Conservation (phyloP, 2,797 vertebrate species). For the Lagodon rhomboides region DNA sequence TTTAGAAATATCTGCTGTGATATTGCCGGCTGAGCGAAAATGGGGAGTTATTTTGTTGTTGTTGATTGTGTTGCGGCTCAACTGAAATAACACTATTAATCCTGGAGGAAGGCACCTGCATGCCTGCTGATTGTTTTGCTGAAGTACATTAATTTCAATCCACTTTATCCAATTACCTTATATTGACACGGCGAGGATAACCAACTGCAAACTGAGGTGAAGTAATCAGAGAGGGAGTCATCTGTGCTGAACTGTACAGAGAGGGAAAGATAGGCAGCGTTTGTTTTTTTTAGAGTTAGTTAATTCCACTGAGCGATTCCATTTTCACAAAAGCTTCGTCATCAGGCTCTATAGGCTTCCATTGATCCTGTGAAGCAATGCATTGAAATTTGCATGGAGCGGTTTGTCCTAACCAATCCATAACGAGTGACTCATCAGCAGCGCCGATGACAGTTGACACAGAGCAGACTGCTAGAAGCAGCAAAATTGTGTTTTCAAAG, state of each 20-base stretch:
- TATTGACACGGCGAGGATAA: constrained; percentile 68
- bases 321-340: neutral
- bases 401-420: neutral
- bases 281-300: neutral
- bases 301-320: neutral
- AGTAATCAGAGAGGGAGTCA: constrained; percentile 56
- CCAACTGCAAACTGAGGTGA: constrained; percentile 52
- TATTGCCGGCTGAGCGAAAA: constrained; percentile 43
- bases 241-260: constrained; percentile 29
- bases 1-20: constrained; percentile 34
- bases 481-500: neutral
- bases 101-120: constrained; percentile 66
- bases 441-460: neutral
- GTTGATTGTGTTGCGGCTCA: constrained; percentile 57
- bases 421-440: neutral
- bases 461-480: neutral
- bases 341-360: neutral
- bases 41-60: constrained; percentile 59
- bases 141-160: constrained; percentile 70
- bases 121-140: constrained; percentile 68
- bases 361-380: constrained; percentile 3
- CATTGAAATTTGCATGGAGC: constrained; percentile 1
- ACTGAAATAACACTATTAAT: constrained; percentile 77
- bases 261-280: neutral
- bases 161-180: constrained; percentile 76